Conservation (phyloP, 2,888 invertebrate species). For the Dioctria linearis region DNA sequence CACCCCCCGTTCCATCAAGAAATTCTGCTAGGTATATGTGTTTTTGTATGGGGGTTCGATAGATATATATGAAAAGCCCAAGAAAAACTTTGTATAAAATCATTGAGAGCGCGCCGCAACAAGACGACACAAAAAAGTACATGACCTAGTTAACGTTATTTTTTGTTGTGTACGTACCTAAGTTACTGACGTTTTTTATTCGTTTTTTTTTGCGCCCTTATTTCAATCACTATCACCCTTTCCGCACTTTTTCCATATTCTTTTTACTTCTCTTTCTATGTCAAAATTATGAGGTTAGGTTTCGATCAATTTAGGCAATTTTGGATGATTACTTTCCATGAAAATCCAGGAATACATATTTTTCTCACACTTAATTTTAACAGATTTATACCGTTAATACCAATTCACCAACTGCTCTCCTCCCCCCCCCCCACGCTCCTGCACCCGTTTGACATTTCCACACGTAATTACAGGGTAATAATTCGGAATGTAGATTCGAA, state of each 20-base stretch:
- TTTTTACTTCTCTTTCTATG: no score
- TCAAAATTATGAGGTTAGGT: no score
- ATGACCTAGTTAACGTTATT: constrained; percentile 59
- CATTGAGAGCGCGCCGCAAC: constrained; percentile 39
- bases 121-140: constrained; percentile 56
- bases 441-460: no score
- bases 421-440: neutral
- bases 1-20: no score
- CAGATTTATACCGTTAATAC: neutral
- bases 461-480: no score
- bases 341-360: no score
- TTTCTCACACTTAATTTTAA: neutral
- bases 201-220: neutral
- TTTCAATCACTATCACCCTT: no score
- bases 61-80: neutral
- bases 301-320: no score
- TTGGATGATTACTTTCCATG: no score
- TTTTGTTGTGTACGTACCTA: constrained; percentile 50
- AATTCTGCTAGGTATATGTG: neutral
- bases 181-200: constrained; percentile 30
- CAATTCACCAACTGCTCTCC: neutral
- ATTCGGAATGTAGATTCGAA: neutral
- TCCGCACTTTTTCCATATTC: no score
- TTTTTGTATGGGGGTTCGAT: neutral
- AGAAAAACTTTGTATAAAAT: constrained; percentile 24